Conservation (phyloP, 2,113 vertebrate species). For the Hypomesus transpacificus region DNA sequence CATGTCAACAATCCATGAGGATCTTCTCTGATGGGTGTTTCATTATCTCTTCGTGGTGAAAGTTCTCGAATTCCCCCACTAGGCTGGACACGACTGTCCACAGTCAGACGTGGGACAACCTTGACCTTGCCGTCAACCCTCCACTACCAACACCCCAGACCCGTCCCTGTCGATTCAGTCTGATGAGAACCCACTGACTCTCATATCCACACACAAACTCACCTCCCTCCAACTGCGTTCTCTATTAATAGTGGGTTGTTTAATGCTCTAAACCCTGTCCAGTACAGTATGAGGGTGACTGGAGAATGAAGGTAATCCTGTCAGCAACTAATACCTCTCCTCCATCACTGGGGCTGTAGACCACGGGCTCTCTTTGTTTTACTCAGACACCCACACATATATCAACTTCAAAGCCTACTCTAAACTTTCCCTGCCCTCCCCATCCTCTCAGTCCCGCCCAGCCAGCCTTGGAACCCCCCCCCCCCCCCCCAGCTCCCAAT, state of each 20-base stretch:
- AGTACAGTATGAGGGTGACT: conserved; percentile 24
- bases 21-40: too few species aligned
- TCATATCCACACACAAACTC: not conserved
- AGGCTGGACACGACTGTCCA: too few species aligned
- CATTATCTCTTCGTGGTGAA: too few species aligned
- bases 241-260: conserved; percentile 43
- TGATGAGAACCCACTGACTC: not conserved
- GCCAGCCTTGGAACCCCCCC: not conserved
- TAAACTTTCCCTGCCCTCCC: not conserved
- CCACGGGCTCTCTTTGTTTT: not conserved
- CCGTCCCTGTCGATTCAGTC: not conserved
- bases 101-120: too few species aligned
- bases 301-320: conserved; percentile 31
- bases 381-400: not conserved
- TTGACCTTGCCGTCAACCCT: not conserved
- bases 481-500: not conserved
- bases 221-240: not conserved
- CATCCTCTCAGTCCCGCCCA: not conserved
- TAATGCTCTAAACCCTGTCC: conserved; percentile 44
- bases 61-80: too few species aligned
- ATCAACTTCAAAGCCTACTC: not conserved
- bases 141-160: not conserved
- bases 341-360: conserved; percentile 11
- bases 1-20: too few species aligned
- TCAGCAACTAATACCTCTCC: conserved; percentile 33